Conservation (phyloP, 2,888 invertebrate genomes). For the Chalcis sispes region DNA sequence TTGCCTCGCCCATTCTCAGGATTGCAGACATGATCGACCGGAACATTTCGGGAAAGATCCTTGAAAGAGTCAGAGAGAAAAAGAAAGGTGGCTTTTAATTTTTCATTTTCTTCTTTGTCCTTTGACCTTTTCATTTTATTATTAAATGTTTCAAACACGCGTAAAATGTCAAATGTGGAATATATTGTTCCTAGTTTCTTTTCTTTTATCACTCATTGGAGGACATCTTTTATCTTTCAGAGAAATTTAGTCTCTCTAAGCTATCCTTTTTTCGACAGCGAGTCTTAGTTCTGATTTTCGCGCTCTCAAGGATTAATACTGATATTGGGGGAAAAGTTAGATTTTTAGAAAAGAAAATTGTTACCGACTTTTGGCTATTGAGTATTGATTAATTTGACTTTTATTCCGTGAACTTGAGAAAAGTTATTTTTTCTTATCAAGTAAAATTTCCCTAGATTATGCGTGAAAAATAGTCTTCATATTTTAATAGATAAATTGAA, state of each 20-base stretch:
- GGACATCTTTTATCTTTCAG: conserved; percentile 14
- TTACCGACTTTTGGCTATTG: conserved; percentile 6
- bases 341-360: no score
- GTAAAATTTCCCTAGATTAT: no score
- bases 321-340: not conserved
- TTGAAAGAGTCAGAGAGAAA: conserved; percentile 16
- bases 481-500: no score
- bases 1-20: no score
- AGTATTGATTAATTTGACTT: conserved; percentile 41
- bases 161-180: conserved; percentile 3
- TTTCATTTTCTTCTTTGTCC: conserved; percentile 5
- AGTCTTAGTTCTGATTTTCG: conserved; percentile 15
- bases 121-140: no score
- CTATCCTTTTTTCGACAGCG: no score
- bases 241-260: no score
- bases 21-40: no score
- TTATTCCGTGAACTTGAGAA: conserved; percentile 29
- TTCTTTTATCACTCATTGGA: not conserved
- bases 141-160: no score
- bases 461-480: no score
- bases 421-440: no score
- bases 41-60: conserved; percentile 30
- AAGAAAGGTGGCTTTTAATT: not conserved
- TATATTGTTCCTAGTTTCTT: conserved; percentile 8
- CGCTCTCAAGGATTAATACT: conserved; percentile 20